These are phyloP conservation scores for Drosophila pseudotalamancana DNA, from an alignment of 2,888 invertebrate genomes.

Conservation along the genomic window DNA sequence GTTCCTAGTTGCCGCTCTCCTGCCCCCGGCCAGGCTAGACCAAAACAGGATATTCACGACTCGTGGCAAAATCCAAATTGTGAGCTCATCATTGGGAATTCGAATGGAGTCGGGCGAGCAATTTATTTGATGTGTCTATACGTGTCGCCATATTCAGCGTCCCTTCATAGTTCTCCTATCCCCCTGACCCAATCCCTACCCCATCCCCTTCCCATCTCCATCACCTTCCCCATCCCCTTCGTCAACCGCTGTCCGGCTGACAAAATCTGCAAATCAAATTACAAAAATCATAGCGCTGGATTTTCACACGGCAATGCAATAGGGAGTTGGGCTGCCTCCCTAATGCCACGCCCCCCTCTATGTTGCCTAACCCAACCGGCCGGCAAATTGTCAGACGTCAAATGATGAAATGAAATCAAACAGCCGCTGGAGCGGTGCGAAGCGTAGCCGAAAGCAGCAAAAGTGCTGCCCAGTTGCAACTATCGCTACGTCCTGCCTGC, in stretches of 20 bases:
- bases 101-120: slow-evolving; percentile 46
- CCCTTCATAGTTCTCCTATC: not conserved
- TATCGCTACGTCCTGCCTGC: too few relatives aligned
- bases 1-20: slow-evolving; percentile 16
- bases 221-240: not conserved
- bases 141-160: slow-evolving; percentile 50
- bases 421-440: slow-evolving; percentile 33
- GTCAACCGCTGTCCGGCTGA: not conserved
- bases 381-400: slow-evolving; percentile 78
- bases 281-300: slow-evolving; percentile 78
- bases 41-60: too few relatives aligned
- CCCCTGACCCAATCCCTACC: not conserved
- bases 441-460: not conserved
- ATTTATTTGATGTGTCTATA: slow-evolving; percentile 72
- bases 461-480: slow-evolving; percentile 15
- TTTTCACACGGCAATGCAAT: slow-evolving; percentile 73
- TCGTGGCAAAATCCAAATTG: slow-evolving; percentile 25
- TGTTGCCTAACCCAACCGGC: slow-evolving; percentile 54
- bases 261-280: slow-evolving; percentile 80
- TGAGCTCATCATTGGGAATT: slow-evolving; percentile 68
- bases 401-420: slow-evolving; percentile 78
- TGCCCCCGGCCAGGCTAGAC: not conserved
- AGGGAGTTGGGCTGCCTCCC: slow-evolving; percentile 42
- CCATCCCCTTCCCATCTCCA: too few relatives aligned
- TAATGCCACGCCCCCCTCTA: not conserved